Evolutionary conservation across 2,888 invertebrate genomes (phyloP), one percentile per base, ranked within the genome.

Genomic region (Pycnomerus fuliginosus): DNA sequence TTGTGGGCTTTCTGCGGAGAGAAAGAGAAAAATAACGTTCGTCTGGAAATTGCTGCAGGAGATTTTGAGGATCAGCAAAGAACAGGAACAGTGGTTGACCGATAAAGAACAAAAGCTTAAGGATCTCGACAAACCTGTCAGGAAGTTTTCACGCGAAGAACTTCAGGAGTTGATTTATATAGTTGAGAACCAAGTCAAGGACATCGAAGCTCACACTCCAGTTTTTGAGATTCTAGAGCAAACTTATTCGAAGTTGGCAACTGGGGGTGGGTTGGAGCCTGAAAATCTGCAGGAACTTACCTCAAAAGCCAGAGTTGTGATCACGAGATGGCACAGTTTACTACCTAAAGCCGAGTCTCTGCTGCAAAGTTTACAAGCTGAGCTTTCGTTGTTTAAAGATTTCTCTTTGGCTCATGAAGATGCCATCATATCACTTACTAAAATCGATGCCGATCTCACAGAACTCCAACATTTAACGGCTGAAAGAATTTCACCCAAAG

Each of bases 401-500:
- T 87, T 90, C 59, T 78, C 82, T 8, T 77, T 80, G 2, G 83
- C 84, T 8, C 89, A 90, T 44, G 82, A 84, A 2, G 79, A 78
- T 16, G 84, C 87, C 0, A 79, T 90, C 0, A 78, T 87, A 7
- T 80, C 82, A 2, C 68, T 90, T 13, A 84, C 84, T 0, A 81
- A 83, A 55, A 77, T 87, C 0, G 87, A 90, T 57, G 84, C 85
- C 0, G 75, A 83, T 22, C 71, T 91, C 10, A 87, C 87, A 0
- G 78, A 87, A 41, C 70, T 86, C 2, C 77, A 87, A 57, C 83
- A 83, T 55, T 73, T 86, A 1, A 73, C 79, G 0, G 50, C 70
- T 52, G 59, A 78, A 61, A 52, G 72, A 57, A 53, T 75, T 65
- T 56, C 72, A 30, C 45, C 77, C 58, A 50, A 70, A 69, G 67